Conservation (phyloP, 2,797 vertebrate genomes). For the Antrozous pallidus region DNA sequence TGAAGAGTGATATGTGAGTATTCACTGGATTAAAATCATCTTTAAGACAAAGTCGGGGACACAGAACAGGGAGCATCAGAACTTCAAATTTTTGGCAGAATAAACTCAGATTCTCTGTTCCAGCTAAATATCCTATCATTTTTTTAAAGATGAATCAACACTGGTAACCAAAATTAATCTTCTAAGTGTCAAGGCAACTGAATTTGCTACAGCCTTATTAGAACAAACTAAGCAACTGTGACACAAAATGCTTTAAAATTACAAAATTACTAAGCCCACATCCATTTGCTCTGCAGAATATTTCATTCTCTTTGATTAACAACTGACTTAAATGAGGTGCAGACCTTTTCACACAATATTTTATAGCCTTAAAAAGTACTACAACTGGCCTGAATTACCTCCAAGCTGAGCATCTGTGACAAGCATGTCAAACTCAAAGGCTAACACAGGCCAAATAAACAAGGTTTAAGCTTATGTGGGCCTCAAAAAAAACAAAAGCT, state of each 20-base stretch:
- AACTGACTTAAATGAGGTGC: slow-evolving; percentile 78
- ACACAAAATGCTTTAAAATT: slow-evolving; percentile 73
- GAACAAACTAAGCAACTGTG: slow-evolving; percentile 67
- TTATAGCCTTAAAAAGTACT: slow-evolving; percentile 67
- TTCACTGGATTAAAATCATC: neutral
- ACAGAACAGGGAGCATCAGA: neutral
- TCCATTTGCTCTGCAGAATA: slow-evolving; percentile 80
- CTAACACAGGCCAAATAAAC: too few relatives aligned
- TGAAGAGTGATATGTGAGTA: neutral
- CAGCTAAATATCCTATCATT: neutral
- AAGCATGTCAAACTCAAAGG: too few relatives aligned
- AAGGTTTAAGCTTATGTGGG: too few relatives aligned
- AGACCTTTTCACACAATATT: slow-evolving; percentile 59
- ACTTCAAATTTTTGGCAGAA: neutral
- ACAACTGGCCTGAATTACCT: slow-evolving; percentile 58
- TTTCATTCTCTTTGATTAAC: slow-evolving; percentile 85
- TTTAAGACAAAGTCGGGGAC: neutral
- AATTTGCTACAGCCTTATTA: slow-evolving; percentile 45
- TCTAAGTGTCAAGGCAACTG: slow-evolving; percentile 39
- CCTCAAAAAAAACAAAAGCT: too few relatives aligned
- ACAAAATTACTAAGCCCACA: slow-evolving; percentile 79
- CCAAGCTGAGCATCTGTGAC: neutral
- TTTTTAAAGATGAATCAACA: slow-evolving; percentile 24
- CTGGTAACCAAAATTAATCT: slow-evolving; percentile 3
- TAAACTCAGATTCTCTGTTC: neutral